Evolutionary conservation across 2,888 invertebrate species (phyloP), one percentile per base, ranked within the genome.

Genomic region (Cosmopolites sordidus): DNA sequence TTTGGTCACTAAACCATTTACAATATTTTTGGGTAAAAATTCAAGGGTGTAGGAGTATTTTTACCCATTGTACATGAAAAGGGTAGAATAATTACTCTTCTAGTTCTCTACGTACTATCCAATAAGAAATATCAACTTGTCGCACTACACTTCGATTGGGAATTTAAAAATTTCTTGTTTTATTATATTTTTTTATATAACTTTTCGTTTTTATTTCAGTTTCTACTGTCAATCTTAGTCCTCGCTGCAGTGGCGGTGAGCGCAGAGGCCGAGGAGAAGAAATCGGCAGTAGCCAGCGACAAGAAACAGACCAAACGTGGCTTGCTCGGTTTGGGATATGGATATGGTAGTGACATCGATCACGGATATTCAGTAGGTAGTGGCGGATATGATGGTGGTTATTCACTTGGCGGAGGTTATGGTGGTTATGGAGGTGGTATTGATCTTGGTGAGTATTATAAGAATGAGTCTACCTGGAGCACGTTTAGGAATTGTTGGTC

Each of bases 231-330:
- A 76, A 79, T 87, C 79, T 81, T 89, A 78, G 78, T 80, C 75
- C 84, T 89, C 78, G 79, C 81, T 76, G 87, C 74, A 63, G 70
- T 84, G 73, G 83, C 84, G 59, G 75, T 77, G 58, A 75, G 71
- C 67, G 87, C 82, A 64, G 82, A 83, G 79, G 83, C 84, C 74
- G 79, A 81, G 72, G 79, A 81, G 78, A 81, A 83, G 78, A 82
- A 82, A 72, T 59, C 64, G 50, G 63, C 62, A 58, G 65, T 59
- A 37, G 51, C 59, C 22, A 64, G 54, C 33, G 86, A 85, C 59
- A 87, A 89, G 79, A 89, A 89, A 73, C 80, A 87, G 72, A 87
- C 87, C 76, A 89, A 90, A 75, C 86, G 89, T 64, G 89, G 89
- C 62, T 81, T 89, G 64, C 78, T 87, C 54, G 83, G 86, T 70